Conservation (phyloP, 2,888 invertebrate species). For the Macaria notata region DNA sequence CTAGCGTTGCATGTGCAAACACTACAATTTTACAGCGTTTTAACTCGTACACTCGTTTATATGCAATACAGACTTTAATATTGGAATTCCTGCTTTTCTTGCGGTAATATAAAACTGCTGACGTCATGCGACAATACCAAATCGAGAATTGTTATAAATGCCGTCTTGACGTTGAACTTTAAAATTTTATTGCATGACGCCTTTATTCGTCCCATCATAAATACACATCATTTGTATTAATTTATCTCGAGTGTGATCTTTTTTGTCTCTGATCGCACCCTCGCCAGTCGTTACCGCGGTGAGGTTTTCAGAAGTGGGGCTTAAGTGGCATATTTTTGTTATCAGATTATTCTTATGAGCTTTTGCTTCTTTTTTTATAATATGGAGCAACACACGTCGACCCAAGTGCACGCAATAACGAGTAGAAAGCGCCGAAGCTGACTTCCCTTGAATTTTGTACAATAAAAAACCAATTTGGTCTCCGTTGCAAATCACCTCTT, state of each 20-base stretch:
- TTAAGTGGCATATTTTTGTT: no score
- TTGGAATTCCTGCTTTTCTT: slow-evolving; percentile 26
- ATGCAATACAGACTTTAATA: slow-evolving; percentile 26
- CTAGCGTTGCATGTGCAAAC: slow-evolving; percentile 36
- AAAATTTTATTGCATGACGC: neutral
- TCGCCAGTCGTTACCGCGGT: no score
- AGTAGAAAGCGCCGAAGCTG: slow-evolving; percentile 44
- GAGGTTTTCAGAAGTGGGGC: no score
- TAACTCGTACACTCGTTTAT: slow-evolving; percentile 48
- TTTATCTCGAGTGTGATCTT: no score
- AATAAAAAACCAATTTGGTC: slow-evolving; percentile 44
- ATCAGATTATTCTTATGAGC: slow-evolving; percentile 5
- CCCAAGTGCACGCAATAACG: slow-evolving; percentile 39
- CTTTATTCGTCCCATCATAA: neutral
- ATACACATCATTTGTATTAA: neutral
- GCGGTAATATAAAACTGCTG: slow-evolving; percentile 15
- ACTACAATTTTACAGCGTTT: slow-evolving; percentile 56
- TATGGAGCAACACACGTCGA: slow-evolving; percentile 35
- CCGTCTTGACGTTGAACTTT: slow-evolving; percentile 4
- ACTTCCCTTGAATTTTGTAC: slow-evolving; percentile 37
- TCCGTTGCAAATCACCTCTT: slow-evolving; percentile 33
- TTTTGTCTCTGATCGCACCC: no score
- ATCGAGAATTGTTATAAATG: slow-evolving; percentile 19
- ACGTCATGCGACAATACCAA: slow-evolving; percentile 23
- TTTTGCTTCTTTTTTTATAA: slow-evolving; percentile 22